phyloP scores from a whole-genome alignment of 2,797 vertebrate genomes.

The Anas acuta region DNA sequence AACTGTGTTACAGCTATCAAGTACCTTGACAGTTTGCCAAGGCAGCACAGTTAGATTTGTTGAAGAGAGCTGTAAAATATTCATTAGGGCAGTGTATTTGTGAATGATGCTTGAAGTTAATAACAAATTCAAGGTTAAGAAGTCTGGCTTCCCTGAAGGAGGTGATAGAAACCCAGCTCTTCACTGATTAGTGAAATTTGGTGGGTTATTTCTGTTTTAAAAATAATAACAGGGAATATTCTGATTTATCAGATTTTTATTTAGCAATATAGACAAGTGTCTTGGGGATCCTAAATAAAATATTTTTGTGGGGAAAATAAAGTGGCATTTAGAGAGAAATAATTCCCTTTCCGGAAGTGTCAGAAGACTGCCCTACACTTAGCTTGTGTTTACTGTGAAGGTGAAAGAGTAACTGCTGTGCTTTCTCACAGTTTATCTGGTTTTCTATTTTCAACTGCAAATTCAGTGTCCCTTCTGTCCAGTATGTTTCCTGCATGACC shows the following conservation, averaged over 20 bases:
- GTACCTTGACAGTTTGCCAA: conserved; percentile 8
- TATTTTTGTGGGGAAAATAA: neutral
- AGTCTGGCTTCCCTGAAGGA: neutral
- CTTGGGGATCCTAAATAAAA: neutral
- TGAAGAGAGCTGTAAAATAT: conserved; percentile 46
- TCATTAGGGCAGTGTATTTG: conserved; percentile 28
- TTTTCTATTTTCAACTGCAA: neutral
- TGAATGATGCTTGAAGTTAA: conserved; percentile 35
- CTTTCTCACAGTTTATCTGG: neutral
- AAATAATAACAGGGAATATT: neutral
- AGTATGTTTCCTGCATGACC: neutral
- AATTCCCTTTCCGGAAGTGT: neutral
- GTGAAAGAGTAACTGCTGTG: neutral
- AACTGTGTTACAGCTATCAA: neutral
- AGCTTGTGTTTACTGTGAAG: neutral
- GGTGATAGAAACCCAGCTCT: neutral
- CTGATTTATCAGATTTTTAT: neutral
- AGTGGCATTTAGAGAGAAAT: neutral
- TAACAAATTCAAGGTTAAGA: conserved; percentile 48
- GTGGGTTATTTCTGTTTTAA: neutral
- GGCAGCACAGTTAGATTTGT: neutral
- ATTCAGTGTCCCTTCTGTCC: neutral
- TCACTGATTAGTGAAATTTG: neutral
- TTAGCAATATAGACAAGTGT: neutral
- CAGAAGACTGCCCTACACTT: neutral